Evolutionary conservation across 1,140 invertebrate species (phyloP).

Genomic region (Cydia pomonella): DNA sequence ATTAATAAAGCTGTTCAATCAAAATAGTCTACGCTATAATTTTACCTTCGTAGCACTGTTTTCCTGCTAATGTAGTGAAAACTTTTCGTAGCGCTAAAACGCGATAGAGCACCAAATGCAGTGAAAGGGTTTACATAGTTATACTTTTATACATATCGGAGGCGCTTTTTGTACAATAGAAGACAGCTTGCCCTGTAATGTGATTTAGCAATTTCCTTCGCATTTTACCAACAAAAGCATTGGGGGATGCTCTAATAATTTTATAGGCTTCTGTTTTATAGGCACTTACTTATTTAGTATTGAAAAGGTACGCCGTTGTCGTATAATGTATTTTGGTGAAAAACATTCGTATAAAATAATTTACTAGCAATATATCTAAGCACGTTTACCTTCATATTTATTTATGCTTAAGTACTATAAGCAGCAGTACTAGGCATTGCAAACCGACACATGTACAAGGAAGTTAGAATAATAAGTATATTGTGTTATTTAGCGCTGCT

Average conservation of each 20-base stretch:
- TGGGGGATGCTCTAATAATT: constrained; percentile 33
- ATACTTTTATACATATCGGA: background rate
- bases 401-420: too few relatives aligned
- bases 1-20: too few relatives aligned
- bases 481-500: too few relatives aligned
- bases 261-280: constrained; percentile 30
- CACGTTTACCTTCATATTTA: background rate
- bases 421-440: background rate
- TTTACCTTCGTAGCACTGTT: background rate
- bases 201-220: constrained; percentile 30
- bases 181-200: constrained; percentile 19
- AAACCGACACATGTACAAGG: background rate
- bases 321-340: background rate
- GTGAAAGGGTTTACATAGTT: background rate
- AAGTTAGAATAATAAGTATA: too few relatives aligned
- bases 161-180: constrained; percentile 13
- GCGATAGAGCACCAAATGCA: background rate
- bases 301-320: constrained; percentile 9
- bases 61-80: background rate
- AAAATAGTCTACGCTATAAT: too few relatives aligned
- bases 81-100: background rate
- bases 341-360: constrained; percentile 10
- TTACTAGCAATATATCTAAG: background rate
- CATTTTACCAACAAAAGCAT: constrained; percentile 32
- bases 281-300: constrained; percentile 26